A percentile compares a stretch with the other conserved stretches of the same genome.
These are phyloP conservation scores for Netelia fuscicornis DNA, from an alignment of 2,888 invertebrate genomes.

Conservation along the genomic window DNA sequence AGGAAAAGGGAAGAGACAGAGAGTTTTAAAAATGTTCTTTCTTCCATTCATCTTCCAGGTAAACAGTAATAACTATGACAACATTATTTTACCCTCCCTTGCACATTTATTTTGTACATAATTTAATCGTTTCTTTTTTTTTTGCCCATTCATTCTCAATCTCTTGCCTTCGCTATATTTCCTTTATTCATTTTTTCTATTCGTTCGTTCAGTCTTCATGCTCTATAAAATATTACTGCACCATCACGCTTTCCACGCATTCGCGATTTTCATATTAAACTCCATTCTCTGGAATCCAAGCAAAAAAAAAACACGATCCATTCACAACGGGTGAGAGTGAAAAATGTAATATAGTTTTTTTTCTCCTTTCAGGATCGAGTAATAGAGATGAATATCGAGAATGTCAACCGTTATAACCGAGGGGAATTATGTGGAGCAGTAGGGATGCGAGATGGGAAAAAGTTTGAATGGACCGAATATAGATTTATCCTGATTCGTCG, in stretches of 20 bases:
- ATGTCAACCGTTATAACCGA: background rate
- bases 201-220: constrained; percentile 3
- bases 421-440: background rate
- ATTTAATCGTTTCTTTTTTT: background rate
- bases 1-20: background rate
- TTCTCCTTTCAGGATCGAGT: background rate
- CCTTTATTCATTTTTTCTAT: background rate
- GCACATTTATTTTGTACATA: too few relatives aligned
- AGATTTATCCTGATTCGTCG: background rate
- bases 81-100: background rate
- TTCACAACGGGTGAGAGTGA: background rate
- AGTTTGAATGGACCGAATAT: background rate
- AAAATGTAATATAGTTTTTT: constrained; percentile 8
- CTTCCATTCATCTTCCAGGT: background rate
- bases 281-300: background rate
- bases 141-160: background rate
- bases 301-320: background rate
- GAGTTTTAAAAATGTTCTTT: background rate
- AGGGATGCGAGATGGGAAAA: background rate
- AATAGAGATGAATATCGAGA: background rate
- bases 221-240: constrained; percentile 7
- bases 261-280: constrained; percentile 41
- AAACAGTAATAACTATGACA: background rate
- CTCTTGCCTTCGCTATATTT: background rate
- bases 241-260: constrained; percentile 1